A percentile compares a stretch with the other conserved stretches of the same genome.
Evolutionary conservation across 2,113 vertebrate species (phyloP).

Genomic region (Ictalurus furcatus): DNA sequence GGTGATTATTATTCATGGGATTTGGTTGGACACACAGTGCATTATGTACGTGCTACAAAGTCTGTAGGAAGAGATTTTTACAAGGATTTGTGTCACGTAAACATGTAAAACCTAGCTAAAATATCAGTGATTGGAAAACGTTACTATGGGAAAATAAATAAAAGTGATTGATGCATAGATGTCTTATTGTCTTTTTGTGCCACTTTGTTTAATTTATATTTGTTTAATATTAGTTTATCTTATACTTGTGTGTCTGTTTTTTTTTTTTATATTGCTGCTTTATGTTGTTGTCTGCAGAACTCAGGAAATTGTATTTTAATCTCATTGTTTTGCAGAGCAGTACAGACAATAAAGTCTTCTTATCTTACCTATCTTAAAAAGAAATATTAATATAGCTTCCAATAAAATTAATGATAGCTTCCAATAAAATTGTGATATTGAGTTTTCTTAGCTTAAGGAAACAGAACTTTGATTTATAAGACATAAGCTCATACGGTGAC

Average conservation of each 20-base stretch:
- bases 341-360: no score
- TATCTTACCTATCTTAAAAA: no score
- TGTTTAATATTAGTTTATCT: no score
- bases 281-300: no score
- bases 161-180: no score
- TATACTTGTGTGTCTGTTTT: no score
- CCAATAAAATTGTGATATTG: neutral
- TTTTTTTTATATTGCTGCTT: no score
- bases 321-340: no score
- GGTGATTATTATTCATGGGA: neutral
- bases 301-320: no score
- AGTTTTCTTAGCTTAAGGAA: neutral
- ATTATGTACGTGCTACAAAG: neutral
- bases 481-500: neutral
- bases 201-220: no score
- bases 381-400: neutral
- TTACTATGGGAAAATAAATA: no score
- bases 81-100: neutral
- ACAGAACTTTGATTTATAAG: neutral
- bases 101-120: neutral
- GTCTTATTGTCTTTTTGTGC: no score
- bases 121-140: neutral
- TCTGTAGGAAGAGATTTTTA: neutral
- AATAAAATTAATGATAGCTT: neutral
- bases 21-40: neutral